Base-by-base conservation (phyloP, 2,888 invertebrate species). In the Margaritifera margaritifera region DNA sequence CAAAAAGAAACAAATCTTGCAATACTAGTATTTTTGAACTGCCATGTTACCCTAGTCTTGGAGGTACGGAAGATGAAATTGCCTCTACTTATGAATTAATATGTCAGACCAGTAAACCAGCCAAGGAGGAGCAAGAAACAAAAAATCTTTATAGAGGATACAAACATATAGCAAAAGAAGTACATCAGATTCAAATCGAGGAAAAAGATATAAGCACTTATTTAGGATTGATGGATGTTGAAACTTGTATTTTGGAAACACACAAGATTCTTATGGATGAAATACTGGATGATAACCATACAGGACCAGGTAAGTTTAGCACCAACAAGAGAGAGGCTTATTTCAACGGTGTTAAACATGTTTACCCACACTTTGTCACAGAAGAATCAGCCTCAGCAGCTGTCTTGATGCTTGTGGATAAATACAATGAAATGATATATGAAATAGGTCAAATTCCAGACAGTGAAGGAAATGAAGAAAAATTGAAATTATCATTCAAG, bases 101-200 rank as follows among this genome's bases (percentile, higher is more conserved):
- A n/a, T n/a, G n/a, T n/a, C n/a, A n/a, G n/a, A n/a, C 18, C 15
- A 11, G 8, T 19, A 54, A n/a, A 25, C 66, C 55, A 31, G 22
- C 54, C 15, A 68, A 68, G 58, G 59, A 31, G 56, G n/a, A 25
- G 52, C n/a, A 8, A 8, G 68, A 68, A 22, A 68, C 62, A 4
- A 56, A 51, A 58, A 68, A 68, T 53, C 57, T 68, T 27, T 68
- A 62, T 52, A 56, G 52, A n/a, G 68, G 57, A 4, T 68, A 68
- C 51, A 62, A 57, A 24, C 52, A 31, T 51, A 50, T 68, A 4
- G 52, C 22, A 22, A 0, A 24, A 20, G 62, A 68, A 42, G 24
- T 66, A 4, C 22, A 55, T 19, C 11, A 53, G 24, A 31, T 20
- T 18, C 19, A 5, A 5, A 61, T 20, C 6, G 18, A 19, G 24